Conservation (phyloP, 1,140 invertebrate species). For the Mamestra configurata region DNA sequence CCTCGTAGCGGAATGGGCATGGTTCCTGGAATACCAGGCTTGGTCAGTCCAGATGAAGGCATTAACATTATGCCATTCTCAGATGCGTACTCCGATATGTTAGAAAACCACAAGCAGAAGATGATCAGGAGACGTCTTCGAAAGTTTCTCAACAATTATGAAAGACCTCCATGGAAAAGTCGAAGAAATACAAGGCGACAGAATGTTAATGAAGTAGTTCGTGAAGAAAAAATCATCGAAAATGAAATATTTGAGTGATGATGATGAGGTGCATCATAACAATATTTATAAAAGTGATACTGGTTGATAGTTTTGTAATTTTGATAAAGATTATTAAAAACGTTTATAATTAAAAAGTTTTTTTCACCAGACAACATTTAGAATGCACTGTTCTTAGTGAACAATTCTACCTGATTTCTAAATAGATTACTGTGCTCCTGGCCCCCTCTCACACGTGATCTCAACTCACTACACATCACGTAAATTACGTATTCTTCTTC, state of each 20-base stretch:
- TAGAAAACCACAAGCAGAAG: slow-evolving; percentile 77
- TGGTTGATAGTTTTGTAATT: neutral
- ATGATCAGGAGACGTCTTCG: slow-evolving; percentile 67
- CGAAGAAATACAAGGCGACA: slow-evolving; percentile 3
- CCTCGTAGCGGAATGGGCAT: slow-evolving; percentile 58
- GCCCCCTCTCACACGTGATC: no score
- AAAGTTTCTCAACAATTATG: slow-evolving; percentile 66
- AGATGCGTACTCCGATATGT: slow-evolving; percentile 76
- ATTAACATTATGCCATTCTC: slow-evolving; percentile 83
- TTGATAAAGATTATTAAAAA: neutral
- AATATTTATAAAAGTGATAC: neutral
- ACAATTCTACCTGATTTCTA: no score
- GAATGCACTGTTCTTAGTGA: no score
- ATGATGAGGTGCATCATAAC: neutral
- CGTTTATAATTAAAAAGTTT: neutral
- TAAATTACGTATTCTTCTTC: no score
- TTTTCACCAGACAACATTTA: neutral
- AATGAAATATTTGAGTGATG: neutral
- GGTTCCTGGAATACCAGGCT: slow-evolving; percentile 75
- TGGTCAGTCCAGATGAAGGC: slow-evolving; percentile 74
- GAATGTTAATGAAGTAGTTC: neutral
- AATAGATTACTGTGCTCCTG: no score
- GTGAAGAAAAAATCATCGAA: neutral
- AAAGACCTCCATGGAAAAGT: slow-evolving; percentile 53
- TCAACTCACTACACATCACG: no score